Base-by-base conservation (phyloP, 2,888 invertebrate species). In the Coronaproctus castanopsis region DNA sequence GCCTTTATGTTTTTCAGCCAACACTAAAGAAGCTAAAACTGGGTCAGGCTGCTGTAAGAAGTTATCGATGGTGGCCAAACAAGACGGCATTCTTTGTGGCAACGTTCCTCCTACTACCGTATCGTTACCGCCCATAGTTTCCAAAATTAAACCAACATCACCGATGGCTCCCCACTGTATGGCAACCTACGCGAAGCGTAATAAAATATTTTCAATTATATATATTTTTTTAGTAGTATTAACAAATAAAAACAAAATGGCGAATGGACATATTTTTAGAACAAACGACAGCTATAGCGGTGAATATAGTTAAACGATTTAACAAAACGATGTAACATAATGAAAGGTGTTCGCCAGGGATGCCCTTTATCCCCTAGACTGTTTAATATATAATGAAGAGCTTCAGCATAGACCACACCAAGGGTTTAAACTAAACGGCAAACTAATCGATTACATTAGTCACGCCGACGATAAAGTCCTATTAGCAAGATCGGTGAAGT, bases 111-210 rank as follows among this genome's bases (percentile, higher is more conserved):
- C 92, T 65, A 97, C 85, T 66, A 89, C 89, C 0, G 86, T 83
- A 57, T 91, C 88, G 72, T 92, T 93, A 54, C 90, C 87, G 54
- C 90, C 86, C 80, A 93, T 85, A 54, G 83, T 85, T 68, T 93
- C 91, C 68, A 88, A 74, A 62, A 97, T 80, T 60, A 97, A 78
- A 57, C 97, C 97, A 52, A 95, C 95, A 72, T 98, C 97, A 61
- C 95, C 97, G 68, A 98, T 88, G 62, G 96, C 97, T 65, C 98
- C 98, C 97, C 97, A 98, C 74, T 98, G 97, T 67, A 98, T 88
- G 52, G 96, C 92, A 56, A 85, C 64, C 69, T 69, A 57, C 14
- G 5, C 8, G 36, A n/a, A n/a, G n/a, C n/a, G n/a, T n/a, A n/a
- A n/a, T 49, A 63, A 55, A 5, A 55, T 23, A 24, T 23, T 67